Conservation (phyloP, 1,140 invertebrate species). For the Trichogramma pretiosum region DNA sequence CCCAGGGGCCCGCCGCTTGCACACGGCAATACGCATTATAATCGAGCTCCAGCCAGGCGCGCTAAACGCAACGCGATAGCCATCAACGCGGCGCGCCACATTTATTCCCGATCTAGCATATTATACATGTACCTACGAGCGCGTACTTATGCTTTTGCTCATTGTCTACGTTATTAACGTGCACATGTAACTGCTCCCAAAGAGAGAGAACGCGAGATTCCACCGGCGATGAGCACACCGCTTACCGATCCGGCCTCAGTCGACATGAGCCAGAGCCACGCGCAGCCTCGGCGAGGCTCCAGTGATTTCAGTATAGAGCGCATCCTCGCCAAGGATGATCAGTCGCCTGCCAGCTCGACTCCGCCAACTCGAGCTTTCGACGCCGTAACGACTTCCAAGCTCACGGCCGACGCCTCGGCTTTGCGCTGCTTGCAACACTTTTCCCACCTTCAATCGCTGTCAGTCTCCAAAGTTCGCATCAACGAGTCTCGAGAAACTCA, state of each 20-base stretch:
- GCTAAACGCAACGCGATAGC: constrained; percentile 33
- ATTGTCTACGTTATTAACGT: constrained; percentile 25
- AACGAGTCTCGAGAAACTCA: too few species aligned
- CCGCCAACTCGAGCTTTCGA: neutral
- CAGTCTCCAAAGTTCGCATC: too few species aligned
- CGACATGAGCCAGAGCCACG: constrained; percentile 29
- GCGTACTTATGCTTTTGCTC: too few species aligned
- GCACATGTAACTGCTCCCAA: constrained; percentile 12
- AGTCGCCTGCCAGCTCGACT: neutral
- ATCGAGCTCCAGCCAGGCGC: constrained; percentile 28
- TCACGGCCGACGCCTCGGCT: too few species aligned
- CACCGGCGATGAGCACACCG: too few species aligned
- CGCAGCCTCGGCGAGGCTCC: constrained; percentile 10
- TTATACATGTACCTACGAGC: too few species aligned
- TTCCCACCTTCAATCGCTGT: too few species aligned
- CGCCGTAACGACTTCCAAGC: too few species aligned
- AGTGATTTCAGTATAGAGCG: constrained; percentile 39
- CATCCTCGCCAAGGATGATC: constrained; percentile 29
- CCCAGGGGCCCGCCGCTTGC: constrained; percentile 11
- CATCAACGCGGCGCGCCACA: constrained; percentile 36
- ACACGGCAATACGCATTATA: constrained; percentile 37
- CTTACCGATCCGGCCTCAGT: too few species aligned
- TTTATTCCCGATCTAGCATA: too few species aligned
- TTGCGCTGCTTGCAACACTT: too few species aligned
- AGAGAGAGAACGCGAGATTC: constrained; percentile 12